Conservation (phyloP, 35 echinoderm and acorn worm species). For the Apostichopus californicus region DNA sequence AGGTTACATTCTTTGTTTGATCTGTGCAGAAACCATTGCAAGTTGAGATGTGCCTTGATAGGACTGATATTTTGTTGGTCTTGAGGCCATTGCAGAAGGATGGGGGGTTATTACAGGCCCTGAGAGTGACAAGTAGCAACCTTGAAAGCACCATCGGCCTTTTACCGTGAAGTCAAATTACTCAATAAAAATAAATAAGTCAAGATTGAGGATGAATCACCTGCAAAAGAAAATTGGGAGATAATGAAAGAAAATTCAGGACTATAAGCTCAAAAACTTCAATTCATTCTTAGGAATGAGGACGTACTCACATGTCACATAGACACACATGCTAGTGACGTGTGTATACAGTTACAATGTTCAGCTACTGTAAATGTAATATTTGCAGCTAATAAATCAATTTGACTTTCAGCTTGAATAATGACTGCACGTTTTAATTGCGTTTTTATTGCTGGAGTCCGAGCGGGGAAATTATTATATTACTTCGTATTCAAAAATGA, state of each 20-base stretch:
- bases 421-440: too few species aligned
- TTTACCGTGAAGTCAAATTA: neutral
- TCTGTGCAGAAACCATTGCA: constrained; percentile 24
- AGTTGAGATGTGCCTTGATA: constrained; percentile 32
- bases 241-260: neutral
- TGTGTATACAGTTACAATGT: too few species aligned
- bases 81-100: neutral
- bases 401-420: too few species aligned
- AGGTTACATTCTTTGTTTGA: constrained; percentile 31
- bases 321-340: too few species aligned
- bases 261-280: neutral
- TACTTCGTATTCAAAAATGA: too few species aligned
- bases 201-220: neutral
- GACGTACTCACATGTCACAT: too few species aligned
- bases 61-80: constrained; percentile 17
- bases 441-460: too few species aligned
- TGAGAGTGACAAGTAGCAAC: constrained; percentile 29
- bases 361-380: too few species aligned
- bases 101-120: neutral
- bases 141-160: constrained; percentile 26
- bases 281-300: too few species aligned
- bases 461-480: too few species aligned
- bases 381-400: too few species aligned
- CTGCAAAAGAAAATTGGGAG: neutral
- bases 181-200: neutral